Conservation (phyloP, 2,113 vertebrate genomes). For the Leiothrix lutea region DNA sequence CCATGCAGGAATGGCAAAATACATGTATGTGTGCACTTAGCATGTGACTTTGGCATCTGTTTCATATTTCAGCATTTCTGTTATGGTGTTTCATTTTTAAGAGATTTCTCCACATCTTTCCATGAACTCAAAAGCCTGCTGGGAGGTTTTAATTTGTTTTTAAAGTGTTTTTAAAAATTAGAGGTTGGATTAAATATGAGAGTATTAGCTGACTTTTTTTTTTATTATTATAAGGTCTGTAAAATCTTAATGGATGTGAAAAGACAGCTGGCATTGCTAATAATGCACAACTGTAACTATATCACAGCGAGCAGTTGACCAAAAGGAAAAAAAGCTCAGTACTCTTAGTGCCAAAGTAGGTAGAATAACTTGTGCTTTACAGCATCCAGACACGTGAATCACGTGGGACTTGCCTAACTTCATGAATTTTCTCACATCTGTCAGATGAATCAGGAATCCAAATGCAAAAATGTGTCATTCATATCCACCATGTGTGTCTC, state of each 20-base stretch:
- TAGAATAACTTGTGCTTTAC: constrained; percentile 33
- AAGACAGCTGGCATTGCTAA: background rate
- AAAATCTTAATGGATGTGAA: background rate
- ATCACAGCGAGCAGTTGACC: background rate
- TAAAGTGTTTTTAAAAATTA: background rate
- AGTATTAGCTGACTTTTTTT: background rate
- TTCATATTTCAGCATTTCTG: background rate
- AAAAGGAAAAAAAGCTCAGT: background rate
- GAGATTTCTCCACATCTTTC: background rate
- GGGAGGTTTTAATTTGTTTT: background rate
- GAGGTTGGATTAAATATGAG: background rate
- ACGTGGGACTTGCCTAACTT: constrained; percentile 31
- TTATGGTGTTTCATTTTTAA: background rate
- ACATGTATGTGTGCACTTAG: background rate
- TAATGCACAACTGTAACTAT: background rate
- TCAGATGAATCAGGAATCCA: constrained; percentile 36
- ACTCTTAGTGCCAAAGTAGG: background rate
- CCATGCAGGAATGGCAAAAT: background rate
- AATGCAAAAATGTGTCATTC: background rate
- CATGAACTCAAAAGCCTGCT: background rate
- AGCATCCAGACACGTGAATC: background rate
- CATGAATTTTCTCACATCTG: constrained; percentile 24
- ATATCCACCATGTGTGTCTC: background rate
- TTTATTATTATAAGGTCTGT: background rate
- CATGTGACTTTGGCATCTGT: background rate